These are phyloP conservation scores for Agelastica alni DNA, from an alignment of 2,888 invertebrate species.

Conservation along the genomic window DNA sequence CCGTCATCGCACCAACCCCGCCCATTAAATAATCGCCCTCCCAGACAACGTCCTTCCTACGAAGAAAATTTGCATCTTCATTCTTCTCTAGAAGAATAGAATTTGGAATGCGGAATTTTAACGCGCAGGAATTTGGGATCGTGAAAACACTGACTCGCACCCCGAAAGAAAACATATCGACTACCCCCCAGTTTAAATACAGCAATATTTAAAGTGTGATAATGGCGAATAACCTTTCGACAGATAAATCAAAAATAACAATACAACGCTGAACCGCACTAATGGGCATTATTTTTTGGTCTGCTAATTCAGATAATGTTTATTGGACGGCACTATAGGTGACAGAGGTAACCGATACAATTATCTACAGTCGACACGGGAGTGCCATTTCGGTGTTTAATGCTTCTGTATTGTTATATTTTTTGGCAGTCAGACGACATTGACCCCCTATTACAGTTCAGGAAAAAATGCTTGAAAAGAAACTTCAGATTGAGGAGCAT, in stretches of 20 bases:
- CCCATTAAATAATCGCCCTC: constrained; percentile 22
- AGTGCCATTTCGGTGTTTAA: constrained; percentile 17
- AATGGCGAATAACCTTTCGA: constrained; percentile 4
- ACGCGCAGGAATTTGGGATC: no score
- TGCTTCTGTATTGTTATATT: constrained; percentile 11
- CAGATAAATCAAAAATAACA: constrained; percentile 8
- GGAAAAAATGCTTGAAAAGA: no score
- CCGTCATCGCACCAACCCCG: no score
- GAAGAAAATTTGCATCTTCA: constrained; percentile 21
- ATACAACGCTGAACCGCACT: constrained; percentile 19
- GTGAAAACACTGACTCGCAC: no score
- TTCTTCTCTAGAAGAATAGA: background rate
- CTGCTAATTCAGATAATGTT: constrained; percentile 27
- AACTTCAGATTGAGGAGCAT: no score
- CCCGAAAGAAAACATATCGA: no score
- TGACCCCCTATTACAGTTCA: background rate
- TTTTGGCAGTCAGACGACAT: constrained; percentile 15
- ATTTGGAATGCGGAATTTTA: constrained; percentile 19
- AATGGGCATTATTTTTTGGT: constrained; percentile 28
- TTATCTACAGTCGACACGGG: constrained; percentile 29
- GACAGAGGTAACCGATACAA: no score
- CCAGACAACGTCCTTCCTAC: constrained; percentile 23
- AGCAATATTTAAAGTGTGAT: background rate
- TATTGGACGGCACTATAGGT: constrained; percentile 10
- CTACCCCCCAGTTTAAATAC: no score